Percentiles rank a stretch among this genome's conserved stretches.
These are phyloP conservation scores for Elysia crispata DNA, from an alignment of 2,888 invertebrate genomes.

Conservation along the genomic window DNA sequence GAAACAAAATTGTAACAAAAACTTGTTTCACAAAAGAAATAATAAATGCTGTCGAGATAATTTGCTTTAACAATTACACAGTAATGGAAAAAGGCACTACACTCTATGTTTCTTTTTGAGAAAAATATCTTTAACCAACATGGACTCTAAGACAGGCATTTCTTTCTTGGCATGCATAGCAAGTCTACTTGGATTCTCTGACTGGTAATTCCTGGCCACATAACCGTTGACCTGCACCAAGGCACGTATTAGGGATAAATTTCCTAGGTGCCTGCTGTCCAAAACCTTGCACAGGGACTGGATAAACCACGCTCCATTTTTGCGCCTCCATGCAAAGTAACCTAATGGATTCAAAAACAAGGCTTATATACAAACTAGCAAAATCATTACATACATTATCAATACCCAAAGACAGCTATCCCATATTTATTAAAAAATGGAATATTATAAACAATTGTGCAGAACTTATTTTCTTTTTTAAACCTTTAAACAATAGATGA, in stretches of 20 bases:
- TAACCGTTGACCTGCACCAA: conserved; percentile 54
- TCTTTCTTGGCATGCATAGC: conserved; percentile 57
- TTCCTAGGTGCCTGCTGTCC: conserved; percentile 29
- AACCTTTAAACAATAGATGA: too few species aligned
- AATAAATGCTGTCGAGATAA: too few species aligned
- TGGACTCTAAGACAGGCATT: conserved; percentile 58
- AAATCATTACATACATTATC: neutral
- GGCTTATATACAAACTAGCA: neutral
- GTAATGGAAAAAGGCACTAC: neutral
- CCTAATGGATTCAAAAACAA: conserved; percentile 51
- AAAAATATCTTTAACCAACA: conserved; percentile 61
- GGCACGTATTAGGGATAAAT: conserved; percentile 50
- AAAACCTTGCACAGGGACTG: conserved; percentile 55
- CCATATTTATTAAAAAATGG: too few species aligned
- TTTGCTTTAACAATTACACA: too few species aligned
- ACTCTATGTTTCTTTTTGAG: conserved; percentile 43
- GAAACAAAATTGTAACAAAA: too few species aligned
- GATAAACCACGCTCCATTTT: conserved; percentile 61
- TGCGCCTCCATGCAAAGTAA: conserved; percentile 61
- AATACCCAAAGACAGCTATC: too few species aligned
- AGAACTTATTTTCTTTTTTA: too few species aligned
- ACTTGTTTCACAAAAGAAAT: too few species aligned
- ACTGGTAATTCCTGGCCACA: conserved; percentile 55
- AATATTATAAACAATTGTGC: too few species aligned
- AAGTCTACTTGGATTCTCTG: conserved; percentile 46